These are phyloP conservation scores for Harpagus bidentatus DNA, from an alignment of 2,113 vertebrate species.

Conservation along the genomic window DNA sequence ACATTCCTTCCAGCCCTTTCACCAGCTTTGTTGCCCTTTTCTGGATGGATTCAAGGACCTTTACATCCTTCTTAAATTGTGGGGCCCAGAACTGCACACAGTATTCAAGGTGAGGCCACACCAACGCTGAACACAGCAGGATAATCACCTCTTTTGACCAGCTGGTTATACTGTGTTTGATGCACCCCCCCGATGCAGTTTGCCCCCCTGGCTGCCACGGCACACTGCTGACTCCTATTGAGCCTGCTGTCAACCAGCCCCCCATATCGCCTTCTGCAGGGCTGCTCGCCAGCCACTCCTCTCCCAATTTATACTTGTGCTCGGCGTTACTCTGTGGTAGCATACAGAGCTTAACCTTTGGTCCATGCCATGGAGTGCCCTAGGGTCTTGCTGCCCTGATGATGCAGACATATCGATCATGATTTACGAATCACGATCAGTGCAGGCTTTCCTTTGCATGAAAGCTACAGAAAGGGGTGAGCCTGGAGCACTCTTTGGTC, in stretches of 20 bases:
- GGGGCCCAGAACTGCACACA: not conserved
- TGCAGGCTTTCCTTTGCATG: not conserved
- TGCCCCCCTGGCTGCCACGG: not conserved
- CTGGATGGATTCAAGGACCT: not conserved
- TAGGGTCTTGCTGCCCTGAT: not conserved
- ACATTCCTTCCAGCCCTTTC: not conserved
- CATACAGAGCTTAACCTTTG: not conserved
- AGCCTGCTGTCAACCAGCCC: not conserved
- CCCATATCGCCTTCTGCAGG: too few relatives aligned
- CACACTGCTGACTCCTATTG: not conserved
- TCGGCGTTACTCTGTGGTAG: accelerated
- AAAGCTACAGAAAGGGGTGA: not conserved
- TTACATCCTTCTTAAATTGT: not conserved
- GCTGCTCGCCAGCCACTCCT: not conserved
- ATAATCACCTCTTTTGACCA: not conserved
- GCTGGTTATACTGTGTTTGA: not conserved
- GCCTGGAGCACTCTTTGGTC: not conserved
- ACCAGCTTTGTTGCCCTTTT: not conserved
- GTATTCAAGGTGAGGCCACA: not conserved
- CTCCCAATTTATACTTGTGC: not conserved
- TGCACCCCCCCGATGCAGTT: not conserved
- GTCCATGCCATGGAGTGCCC: not conserved
- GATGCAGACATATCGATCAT: too few relatives aligned
- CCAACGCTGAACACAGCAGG: not conserved
- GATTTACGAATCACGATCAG: not conserved